Evolutionary conservation across 2,113 vertebrate species (phyloP).

Genomic region (Cavia aperea): DNA sequence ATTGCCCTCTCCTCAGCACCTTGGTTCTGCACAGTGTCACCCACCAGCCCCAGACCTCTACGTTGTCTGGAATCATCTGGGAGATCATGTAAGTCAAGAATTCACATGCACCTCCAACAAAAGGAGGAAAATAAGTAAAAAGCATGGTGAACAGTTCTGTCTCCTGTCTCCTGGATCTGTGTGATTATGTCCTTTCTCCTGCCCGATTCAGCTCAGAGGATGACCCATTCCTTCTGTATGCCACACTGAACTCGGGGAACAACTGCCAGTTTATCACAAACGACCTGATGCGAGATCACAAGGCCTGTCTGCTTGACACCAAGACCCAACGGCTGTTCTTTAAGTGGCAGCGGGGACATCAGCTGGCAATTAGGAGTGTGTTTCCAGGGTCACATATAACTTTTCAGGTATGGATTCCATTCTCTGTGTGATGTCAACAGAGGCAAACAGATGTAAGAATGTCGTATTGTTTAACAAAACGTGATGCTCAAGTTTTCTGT

Average conservation of each 20-base stretch:
- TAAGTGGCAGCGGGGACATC: conserved; percentile 97
- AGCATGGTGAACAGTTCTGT: rapidly evolving
- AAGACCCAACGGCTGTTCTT: conserved; percentile 85
- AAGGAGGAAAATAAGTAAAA: not conserved
- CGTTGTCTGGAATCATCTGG: not conserved
- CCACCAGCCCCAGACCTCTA: not conserved
- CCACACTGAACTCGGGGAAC: conserved; percentile 88
- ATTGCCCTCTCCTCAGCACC: not conserved
- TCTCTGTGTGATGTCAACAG: not conserved
- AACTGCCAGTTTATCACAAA: conserved; percentile 90
- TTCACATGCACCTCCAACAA: not conserved
- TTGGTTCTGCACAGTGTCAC: not conserved
- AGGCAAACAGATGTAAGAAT: not conserved
- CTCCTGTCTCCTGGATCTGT: not conserved
- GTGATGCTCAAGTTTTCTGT: not conserved
- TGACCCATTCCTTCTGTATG: conserved; percentile 93
- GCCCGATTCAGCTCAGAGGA: conserved; percentile 86
- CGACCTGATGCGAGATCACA: conserved; percentile 96
- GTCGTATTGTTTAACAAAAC: not conserved
- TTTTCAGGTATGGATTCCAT: conserved; percentile 83
- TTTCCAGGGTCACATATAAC: conserved; percentile 67
- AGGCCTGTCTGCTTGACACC: conserved; percentile 84
- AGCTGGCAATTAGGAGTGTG: conserved; percentile 75
- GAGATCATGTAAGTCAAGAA: not conserved
- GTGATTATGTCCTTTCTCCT: conserved; percentile 54